Evolutionary conservation across 2,797 vertebrate species (phyloP).

Genomic region (Centroberyx gerrardi): DNA sequence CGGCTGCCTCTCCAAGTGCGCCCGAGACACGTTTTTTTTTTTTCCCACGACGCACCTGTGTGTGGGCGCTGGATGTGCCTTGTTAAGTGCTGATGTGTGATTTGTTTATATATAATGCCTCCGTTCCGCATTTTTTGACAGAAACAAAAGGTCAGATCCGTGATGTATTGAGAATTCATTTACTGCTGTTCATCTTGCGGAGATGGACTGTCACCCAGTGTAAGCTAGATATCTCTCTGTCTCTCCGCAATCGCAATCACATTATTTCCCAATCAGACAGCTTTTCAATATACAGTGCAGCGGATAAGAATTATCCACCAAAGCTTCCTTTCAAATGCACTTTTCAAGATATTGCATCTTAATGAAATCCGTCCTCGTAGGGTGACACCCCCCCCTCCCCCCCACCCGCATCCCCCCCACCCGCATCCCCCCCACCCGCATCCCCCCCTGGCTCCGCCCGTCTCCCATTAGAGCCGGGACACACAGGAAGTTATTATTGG

Average conservation of each 20-base stretch:
- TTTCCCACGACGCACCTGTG: conserved; percentile 38
- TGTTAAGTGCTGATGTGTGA: conserved; percentile 23
- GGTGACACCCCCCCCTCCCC: conserved; percentile 49
- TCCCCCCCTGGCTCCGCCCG: conserved; percentile 52
- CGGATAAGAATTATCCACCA: conserved; percentile 66
- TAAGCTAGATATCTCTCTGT: conserved; percentile 40
- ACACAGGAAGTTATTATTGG: conserved; percentile 86
- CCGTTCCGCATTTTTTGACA: conserved; percentile 29
- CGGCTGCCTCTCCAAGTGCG: conserved; percentile 41
- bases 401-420: not conserved
- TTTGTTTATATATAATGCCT: conserved; percentile 46
- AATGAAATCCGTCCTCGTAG: conserved; percentile 75
- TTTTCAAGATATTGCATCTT: conserved; percentile 76
- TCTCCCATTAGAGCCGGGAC: conserved; percentile 74
- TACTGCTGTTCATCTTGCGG: conserved; percentile 8
- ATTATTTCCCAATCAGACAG: conserved; percentile 53
- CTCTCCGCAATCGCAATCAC: conserved; percentile 4
- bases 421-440: not conserved
- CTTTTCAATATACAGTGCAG: conserved; percentile 63
- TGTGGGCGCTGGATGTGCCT: not conserved
- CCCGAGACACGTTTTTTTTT: conserved; percentile 1
- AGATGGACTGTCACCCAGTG: conserved; percentile 21
- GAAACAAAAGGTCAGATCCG: conserved; percentile 63
- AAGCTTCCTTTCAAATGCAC: conserved; percentile 47
- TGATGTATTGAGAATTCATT: conserved; percentile 62